Evolutionary conservation across 2,888 invertebrate genomes (phyloP), one percentile per base, ranked within the genome.

Genomic region (Megaustenia siamemsis): DNA sequence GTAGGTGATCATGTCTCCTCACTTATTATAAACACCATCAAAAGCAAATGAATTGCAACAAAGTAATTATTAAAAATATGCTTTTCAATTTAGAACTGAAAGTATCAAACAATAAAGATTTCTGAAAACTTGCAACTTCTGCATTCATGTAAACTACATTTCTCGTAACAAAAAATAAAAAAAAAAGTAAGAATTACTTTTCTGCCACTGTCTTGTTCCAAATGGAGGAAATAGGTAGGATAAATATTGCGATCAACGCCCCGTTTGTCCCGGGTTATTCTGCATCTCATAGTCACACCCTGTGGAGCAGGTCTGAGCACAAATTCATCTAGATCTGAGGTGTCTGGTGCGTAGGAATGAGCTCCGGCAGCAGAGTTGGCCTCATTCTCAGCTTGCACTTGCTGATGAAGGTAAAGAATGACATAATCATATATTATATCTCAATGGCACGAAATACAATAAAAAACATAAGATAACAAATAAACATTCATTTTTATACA

Each of bases 151-250:
- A 56, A 56, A 45, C 45, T 45, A 45, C 6, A 56, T 56, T 12
- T 56, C 56, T n/a, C n/a, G 10, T 56, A 56, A 56, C n/a, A n/a
- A n/a, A n/a, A n/a, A n/a, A n/a, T n/a, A n/a, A n/a, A n/a, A n/a
- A n/a, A n/a, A 12, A 56, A 18, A 56, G 63, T 40, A 69, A 4
- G 1, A 73, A 12, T 69, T 69, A 98, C 97, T 95, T 98, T 98
- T 94, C 98, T 98, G 32, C 98, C 98, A 93, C 98, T 98, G 92
- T 98, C 98, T 89, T 98, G 96, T 94, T 99, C 99, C 90, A 99
- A 95, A 94, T 99, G 99, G 91, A 99, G 95, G 94, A 98, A 99
- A 95, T 99, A 99, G 0, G 99, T 99, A 0, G 99, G 99, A 28
- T 78, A 78, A 45, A 78, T 78, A 35, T 78, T 78, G 15, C 78